Base-by-base conservation (phyloP, 2,797 vertebrate genomes). In the Hoplostethus atlanticus region DNA sequence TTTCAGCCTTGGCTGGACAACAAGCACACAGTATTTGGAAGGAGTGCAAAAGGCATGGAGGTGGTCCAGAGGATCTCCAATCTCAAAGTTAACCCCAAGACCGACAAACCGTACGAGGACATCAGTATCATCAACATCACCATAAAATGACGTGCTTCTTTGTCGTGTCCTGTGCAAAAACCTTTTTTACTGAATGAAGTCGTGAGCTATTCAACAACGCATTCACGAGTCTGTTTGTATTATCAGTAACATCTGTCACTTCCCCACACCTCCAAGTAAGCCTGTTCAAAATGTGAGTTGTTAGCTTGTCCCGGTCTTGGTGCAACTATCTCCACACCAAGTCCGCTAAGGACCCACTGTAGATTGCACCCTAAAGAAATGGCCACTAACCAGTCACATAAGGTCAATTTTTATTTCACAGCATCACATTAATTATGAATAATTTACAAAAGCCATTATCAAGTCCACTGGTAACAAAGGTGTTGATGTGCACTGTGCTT, bases 121-220 rank as follows among this genome's bases (percentile, higher is more conserved):
- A 95, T 99, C 93, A 99, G 96, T 91, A 99, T 99, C 79, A 99
- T 99, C 89, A 99, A 97, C 89, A 98, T 99, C 91, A 99, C 98
- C 64, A 91, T 99, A 54, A 99, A 99, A 78, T 99, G 94, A 94
- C 7, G 0, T 0, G 0, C 34, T 36, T n/a, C 52, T 28, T 30
- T 2, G 0, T 28, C 53, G 0, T 12, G 15, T 62, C 46, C 66
- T 92, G 76, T 89, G 88, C 67, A 89, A 80, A 42, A 64, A 53
- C 5, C 55, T 82, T 90, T 87, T 84, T 58, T 73, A 75, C 63
- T 54, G 16, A 6, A 65, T 5, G 28, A 28, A 28, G 28, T 28
- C 4, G 34, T 36, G 34, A 54, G 3, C 63, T 44, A 89, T 79
- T 88, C 83, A 90, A 91, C 21, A 81, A 68, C 8, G n/a, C 15